phyloP scores from a whole-genome alignment of 2,888 invertebrate genomes.

The Quadroppia sp. region DNA sequence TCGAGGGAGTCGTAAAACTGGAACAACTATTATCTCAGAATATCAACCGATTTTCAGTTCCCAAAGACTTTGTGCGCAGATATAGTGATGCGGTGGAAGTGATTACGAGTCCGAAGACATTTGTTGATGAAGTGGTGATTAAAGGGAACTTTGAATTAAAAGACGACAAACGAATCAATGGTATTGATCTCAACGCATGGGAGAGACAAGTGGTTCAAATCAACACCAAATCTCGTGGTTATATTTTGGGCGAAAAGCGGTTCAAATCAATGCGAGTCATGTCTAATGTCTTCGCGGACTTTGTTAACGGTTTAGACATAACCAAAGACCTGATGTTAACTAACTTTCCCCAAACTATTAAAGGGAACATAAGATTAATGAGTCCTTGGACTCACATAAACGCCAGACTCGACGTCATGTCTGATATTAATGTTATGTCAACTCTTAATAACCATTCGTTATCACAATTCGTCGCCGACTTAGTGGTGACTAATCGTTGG shows the following conservation, averaged over 20 bases:
- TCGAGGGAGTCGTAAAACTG: slow-evolving; percentile 19
- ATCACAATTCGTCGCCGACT: slow-evolving; percentile 26
- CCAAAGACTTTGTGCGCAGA: slow-evolving; percentile 25
- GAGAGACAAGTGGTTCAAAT: background rate
- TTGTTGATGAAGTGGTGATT: background rate
- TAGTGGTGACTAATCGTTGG: slow-evolving; percentile 28
- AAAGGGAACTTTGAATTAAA: slow-evolving; percentile 2
- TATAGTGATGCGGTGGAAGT: background rate
- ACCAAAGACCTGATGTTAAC: slow-evolving; percentile 21
- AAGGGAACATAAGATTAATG: slow-evolving; percentile 31
- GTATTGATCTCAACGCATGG: slow-evolving; percentile 13
- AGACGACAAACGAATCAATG: slow-evolving; percentile 18
- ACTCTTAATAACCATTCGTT: slow-evolving; percentile 35
- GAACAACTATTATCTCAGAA: background rate
- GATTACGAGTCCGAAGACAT: slow-evolving; percentile 27
- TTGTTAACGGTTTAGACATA: slow-evolving; percentile 36
- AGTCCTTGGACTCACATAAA: slow-evolving; percentile 30
- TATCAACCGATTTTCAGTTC: slow-evolving; percentile 30
- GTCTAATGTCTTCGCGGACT: slow-evolving; percentile 28
- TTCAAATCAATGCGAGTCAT: slow-evolving; percentile 28
- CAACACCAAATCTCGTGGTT: background rate
- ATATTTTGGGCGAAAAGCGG: slow-evolving; percentile 28
- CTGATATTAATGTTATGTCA: slow-evolving; percentile 30
- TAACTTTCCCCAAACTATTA: slow-evolving; percentile 36
- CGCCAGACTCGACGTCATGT: slow-evolving; percentile 18